These are phyloP conservation scores for Bubo blakistoni DNA, from an alignment of 2,113 vertebrate genomes.

Conservation along the genomic window DNA sequence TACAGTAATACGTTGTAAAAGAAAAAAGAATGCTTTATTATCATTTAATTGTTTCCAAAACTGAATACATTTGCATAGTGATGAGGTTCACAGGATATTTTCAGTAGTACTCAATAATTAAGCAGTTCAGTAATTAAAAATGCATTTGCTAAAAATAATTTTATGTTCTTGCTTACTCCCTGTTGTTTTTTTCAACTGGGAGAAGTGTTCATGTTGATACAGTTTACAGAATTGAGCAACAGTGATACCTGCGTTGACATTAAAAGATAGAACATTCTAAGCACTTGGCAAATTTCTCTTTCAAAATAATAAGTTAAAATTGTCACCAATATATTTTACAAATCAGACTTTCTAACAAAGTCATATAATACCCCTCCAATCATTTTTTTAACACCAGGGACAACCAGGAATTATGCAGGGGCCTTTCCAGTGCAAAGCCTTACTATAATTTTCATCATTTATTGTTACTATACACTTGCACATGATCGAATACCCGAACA, in stretches of 20 bases:
- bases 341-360: not conserved
- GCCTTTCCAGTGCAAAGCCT: not conserved
- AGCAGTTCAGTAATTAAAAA: conserved; percentile 80
- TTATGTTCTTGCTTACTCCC: conserved; percentile 60
- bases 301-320: not conserved
- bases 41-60: conserved; percentile 89
- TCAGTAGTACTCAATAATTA: conserved; percentile 78
- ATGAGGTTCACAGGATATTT: conserved; percentile 74
- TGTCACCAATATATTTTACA: not conserved
- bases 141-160: conserved; percentile 75
- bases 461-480: not conserved
- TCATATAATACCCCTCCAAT: not conserved
- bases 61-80: conserved; percentile 89
- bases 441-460: not conserved
- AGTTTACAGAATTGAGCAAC: not conserved
- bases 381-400: not conserved
- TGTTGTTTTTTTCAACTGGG: conserved; percentile 58
- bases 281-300: not conserved
- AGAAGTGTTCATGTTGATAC: conserved; percentile 37
- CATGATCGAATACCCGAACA: not conserved
- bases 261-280: not conserved
- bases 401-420: not conserved
- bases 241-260: not conserved
- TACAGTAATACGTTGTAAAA: conserved; percentile 87
- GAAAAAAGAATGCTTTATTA: conserved; percentile 86